A percentile compares a stretch with the other conserved stretches of the same genome.
phyloP scores from a whole-genome alignment of 2,113 vertebrate species.

The Haemorhous mexicanus region DNA sequence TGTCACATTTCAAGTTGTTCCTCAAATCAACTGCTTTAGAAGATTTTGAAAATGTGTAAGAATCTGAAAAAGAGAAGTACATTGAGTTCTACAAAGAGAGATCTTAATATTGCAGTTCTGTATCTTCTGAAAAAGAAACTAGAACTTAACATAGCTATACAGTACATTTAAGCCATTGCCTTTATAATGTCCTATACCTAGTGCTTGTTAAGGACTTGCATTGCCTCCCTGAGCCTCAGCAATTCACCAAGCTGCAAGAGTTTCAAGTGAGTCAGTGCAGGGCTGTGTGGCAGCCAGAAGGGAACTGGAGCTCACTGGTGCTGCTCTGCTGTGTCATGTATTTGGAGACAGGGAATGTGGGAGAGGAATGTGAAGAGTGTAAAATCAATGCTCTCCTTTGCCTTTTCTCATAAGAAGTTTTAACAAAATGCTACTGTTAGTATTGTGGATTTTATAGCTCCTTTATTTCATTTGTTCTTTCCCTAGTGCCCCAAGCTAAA shows the following conservation, averaged over 20 bases:
- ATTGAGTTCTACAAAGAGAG: background rate
- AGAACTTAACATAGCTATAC: background rate
- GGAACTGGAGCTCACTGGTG: background rate
- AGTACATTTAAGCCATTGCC: background rate
- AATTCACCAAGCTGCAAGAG: background rate
- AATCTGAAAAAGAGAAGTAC: background rate
- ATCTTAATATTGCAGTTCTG: background rate
- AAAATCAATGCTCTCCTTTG: background rate
- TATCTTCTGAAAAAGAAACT: background rate
- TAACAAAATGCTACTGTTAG: background rate
- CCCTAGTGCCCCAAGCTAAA: background rate
- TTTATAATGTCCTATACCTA: background rate
- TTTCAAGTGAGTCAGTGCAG: background rate
- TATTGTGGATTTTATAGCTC: background rate
- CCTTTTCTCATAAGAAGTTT: background rate
- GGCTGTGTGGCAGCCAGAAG: fast-evolving
- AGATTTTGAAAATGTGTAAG: background rate
- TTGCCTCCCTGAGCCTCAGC: background rate
- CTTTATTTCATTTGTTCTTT: background rate
- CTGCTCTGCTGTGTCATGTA: background rate
- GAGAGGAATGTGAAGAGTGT: background rate
- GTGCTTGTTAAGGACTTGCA: background rate
- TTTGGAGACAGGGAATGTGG: background rate
- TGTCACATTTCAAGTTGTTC: background rate
- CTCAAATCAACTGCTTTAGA: background rate